Evolutionary conservation across 2,888 invertebrate genomes (phyloP).

Genomic region (Scaptomyza parva): DNA sequence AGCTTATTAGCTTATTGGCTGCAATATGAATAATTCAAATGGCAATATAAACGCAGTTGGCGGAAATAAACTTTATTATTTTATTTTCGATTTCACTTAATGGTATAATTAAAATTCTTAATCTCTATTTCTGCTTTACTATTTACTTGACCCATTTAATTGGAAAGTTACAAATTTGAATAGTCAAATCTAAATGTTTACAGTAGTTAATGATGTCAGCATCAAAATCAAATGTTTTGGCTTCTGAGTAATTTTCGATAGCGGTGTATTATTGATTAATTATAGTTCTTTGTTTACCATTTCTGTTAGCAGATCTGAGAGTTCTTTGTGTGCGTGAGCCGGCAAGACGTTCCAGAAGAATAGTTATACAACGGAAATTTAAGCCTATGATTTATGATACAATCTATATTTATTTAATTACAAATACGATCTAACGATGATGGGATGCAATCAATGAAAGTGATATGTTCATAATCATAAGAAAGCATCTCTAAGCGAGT

Average conservation of each 20-base stretch:
- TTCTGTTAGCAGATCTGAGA: not conserved
- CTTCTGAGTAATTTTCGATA: not conserved
- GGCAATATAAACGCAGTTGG: no score
- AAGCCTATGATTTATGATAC: slow-evolving; percentile 6
- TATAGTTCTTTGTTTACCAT: not conserved
- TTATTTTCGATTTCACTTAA: not conserved
- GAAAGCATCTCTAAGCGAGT: not conserved
- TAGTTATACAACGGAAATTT: not conserved
- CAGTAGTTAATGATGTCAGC: slow-evolving; percentile 6
- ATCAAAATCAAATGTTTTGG: not conserved
- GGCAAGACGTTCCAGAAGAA: not conserved
- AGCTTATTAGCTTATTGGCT: not conserved
- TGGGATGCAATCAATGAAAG: slow-evolving; percentile 55
- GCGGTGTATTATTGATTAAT: not conserved
- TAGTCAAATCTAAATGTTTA: slow-evolving; percentile 27
- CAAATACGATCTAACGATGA: slow-evolving; percentile 1
- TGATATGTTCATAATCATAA: slow-evolving; percentile 41
- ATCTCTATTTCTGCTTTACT: slow-evolving; percentile 65
- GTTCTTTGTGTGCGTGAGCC: not conserved
- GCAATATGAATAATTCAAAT: not conserved
- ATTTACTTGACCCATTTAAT: slow-evolving; percentile 65
- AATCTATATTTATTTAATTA: not conserved
- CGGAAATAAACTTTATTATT: not conserved
- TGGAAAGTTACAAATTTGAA: slow-evolving; percentile 59
- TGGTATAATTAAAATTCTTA: slow-evolving; percentile 21